A percentile compares a stretch with the other conserved stretches of the same genome.
These are phyloP conservation scores for Speoplatyrhinus poulsoni DNA, from an alignment of 2,113 vertebrate genomes.

Conservation along the genomic window DNA sequence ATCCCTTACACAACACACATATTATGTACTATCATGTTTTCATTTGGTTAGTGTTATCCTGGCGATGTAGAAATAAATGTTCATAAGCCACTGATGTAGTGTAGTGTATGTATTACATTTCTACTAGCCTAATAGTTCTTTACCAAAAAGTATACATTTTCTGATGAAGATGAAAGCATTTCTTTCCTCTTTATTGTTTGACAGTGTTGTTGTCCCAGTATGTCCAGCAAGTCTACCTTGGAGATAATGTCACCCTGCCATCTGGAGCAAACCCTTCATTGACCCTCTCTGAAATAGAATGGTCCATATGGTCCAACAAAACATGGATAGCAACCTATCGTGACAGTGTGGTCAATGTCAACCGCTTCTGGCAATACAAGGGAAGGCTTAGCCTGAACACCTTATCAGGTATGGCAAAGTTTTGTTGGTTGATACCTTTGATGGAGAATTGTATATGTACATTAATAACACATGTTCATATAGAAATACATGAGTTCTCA, in stretches of 20 bases:
- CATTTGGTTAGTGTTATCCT: too few relatives aligned
- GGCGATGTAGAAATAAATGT: too few relatives aligned
- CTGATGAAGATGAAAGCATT: too few relatives aligned
- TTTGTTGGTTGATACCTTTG: not conserved
- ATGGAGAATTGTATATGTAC: not conserved
- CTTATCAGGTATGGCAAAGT: conserved; percentile 27
- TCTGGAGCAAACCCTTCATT: not conserved
- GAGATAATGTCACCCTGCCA: conserved; percentile 6
- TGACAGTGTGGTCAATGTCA: fast-evolving
- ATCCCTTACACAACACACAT: too few relatives aligned
- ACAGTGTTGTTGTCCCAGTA: not conserved
- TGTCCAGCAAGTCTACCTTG: fast-evolving
- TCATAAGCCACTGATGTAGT: too few relatives aligned
- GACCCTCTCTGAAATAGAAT: conserved; percentile 14
- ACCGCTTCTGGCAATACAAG: fast-evolving
- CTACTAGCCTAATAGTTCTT: too few relatives aligned
- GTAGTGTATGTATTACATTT: too few relatives aligned
- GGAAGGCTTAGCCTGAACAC: conserved; percentile 22
- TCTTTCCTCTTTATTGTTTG: not conserved
- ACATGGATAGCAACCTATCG: conserved; percentile 49
- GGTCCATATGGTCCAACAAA: conserved; percentile 51
- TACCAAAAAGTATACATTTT: too few relatives aligned
- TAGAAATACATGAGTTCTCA: not conserved
- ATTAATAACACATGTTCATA: not conserved
- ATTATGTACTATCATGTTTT: too few relatives aligned